Evolutionary conservation across 2,113 vertebrate species (phyloP), one percentile per base, ranked within the genome.

Genomic region (Otis tarda): DNA sequence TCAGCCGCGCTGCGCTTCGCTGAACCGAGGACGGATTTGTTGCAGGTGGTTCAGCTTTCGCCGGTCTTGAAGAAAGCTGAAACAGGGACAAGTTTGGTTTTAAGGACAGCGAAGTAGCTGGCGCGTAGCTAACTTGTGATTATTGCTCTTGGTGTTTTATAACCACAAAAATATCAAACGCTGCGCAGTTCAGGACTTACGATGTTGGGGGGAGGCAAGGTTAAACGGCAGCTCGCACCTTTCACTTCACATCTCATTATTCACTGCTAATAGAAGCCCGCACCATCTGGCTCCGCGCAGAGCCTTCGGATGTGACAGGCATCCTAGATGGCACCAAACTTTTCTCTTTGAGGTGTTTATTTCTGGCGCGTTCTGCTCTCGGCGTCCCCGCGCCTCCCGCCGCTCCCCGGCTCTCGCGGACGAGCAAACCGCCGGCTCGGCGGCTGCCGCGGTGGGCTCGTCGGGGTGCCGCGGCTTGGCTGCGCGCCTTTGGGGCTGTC

Each of bases 181-280:
- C 88, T 92, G 87, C 24, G 17, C 43, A 33, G 74, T 92, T 98
- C 95, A 89, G 70, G 94, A 78, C 95, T 83, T 89, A 75, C 8
- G 92, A 78, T 90, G 97, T 83, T 85, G 84, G 89, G 95, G 87
- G 79, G 83, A 94, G 87, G 87, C 84, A 75, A 97, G 96, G 89
- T 98, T 98, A 97, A 97, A 87, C 91, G 96, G 95, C 95, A 94
- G 97, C 95, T 97, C 97, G 41, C 95, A 93, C 97, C 93, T 97
- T 97, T 96, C 93, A 33, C 83, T 97, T 97, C 90, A 60, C 79
- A 96, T 97, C 96, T 97, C 94, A 95, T 98, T 97, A 97, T 97
- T 98, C 95, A 97, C 57, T 87, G 96, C 96, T 98, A 97, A 96
- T 94, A 90, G 95, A 95, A 94, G 91, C 86, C 85, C 20, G 43